Evolutionary conservation across 1,140 invertebrate species (phyloP).

Genomic region (Hetaerina americana): DNA sequence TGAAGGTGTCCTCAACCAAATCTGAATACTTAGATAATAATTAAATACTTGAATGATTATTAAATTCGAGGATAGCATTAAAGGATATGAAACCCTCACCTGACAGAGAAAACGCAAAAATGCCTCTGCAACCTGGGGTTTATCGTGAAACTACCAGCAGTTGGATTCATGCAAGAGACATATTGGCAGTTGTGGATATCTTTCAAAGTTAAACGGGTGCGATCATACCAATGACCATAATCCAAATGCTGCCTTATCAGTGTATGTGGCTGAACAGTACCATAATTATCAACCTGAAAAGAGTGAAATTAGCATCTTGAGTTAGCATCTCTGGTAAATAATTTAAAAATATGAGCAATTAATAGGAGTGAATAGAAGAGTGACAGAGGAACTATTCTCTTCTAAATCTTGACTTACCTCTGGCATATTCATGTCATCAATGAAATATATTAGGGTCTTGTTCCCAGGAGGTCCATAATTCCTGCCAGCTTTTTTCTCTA

Average conservation of each 20-base stretch:
- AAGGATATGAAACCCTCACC: constrained; percentile 15
- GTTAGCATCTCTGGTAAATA: not conserved
- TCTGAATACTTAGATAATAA: too few species aligned
- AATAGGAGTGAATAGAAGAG: not conserved
- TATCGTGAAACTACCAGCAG: constrained; percentile 91
- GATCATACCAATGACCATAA: constrained; percentile 91
- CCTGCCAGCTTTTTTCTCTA: constrained; percentile 92
- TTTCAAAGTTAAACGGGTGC: constrained; percentile 79
- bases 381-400: not conserved
- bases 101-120: constrained; percentile 85
- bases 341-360: not conserved
- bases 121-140: constrained; percentile 87
- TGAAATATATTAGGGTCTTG: constrained; percentile 89
- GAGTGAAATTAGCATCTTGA: too few species aligned
- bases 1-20: too few species aligned
- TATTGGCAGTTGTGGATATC: constrained; percentile 96
- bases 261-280: constrained; percentile 92
- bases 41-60: too few species aligned
- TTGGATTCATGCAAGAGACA: constrained; percentile 94
- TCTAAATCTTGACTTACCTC: constrained; percentile 48
- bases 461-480: constrained; percentile 92
- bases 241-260: constrained; percentile 89
- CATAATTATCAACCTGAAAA: constrained; percentile 65
- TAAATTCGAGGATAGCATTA: too few species aligned
- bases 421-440: constrained; percentile 98